Base-by-base conservation (phyloP, 2,797 vertebrate species). In the Etheostoma perlongum region DNA sequence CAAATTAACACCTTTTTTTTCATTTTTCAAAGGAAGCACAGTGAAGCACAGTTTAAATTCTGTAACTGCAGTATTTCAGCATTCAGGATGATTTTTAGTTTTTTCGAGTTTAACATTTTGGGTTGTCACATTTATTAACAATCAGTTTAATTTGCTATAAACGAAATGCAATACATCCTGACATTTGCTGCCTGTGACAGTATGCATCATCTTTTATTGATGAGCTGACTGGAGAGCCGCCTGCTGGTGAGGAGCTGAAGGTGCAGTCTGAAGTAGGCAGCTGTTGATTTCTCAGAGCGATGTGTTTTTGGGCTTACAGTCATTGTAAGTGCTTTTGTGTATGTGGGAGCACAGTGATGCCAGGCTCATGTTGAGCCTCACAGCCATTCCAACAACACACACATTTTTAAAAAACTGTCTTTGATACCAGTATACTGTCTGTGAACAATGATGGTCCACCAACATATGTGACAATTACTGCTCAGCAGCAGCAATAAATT, bases 401-500 rank as follows among this genome's bases (percentile, higher is more conserved):
- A 81, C 64, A 77, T 70, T 91, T 88, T 79, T 75, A 74, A 72
- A 71, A 72, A 72, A 57, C 59, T 25, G 76, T 89, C 82, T 91
- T 92, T 92, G 89, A 91, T 92, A 88, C 81, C 63, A 85, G 63
- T 85, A 52, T 64, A 80, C 64, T 78, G 78, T 84, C 79, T 81
- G 72, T 85, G 69, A 91, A 80, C 78, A 62, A 80, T 44, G 42
- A 76, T n/a, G 75, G 80, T 91, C 80, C 84, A 85, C 69, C 74
- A 60, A 72, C 63, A 66, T 68, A 74, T 73, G 61, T 67, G 78
- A 85, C 54, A 13, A 76, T 79, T 83, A 80, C 86, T 91, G 91
- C 90, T 91, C 81, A 75, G 73, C 79, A 76, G 85, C 88, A 88
- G 90, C 88, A 92, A 94, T 93, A 94, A 92, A 75, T 72, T 1